These are phyloP conservation scores for Platyscapa corneri DNA, from an alignment of 1,140 invertebrate species.

Conservation along the genomic window DNA sequence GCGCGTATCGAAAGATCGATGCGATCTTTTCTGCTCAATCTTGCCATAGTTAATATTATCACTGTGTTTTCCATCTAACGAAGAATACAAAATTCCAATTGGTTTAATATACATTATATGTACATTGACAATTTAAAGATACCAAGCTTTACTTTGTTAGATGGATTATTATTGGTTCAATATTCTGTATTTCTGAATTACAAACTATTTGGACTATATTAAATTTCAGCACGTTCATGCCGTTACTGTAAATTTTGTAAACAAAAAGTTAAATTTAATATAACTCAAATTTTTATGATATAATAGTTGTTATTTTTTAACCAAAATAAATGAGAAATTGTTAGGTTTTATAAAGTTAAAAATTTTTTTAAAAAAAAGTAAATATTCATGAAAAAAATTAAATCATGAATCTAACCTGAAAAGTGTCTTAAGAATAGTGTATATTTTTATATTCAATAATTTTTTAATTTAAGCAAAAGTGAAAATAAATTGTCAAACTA, in stretches of 20 bases:
- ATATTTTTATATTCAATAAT: background rate
- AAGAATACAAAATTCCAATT: too few relatives aligned
- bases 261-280: slow-evolving; percentile 5
- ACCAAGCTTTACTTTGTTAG: too few relatives aligned
- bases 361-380: too few relatives aligned
- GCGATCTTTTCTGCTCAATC: too few relatives aligned
- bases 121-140: too few relatives aligned
- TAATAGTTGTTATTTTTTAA: background rate
- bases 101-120: too few relatives aligned
- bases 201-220: background rate
- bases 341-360: too few relatives aligned
- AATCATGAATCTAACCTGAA: slow-evolving; percentile 37
- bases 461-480: background rate
- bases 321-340: background rate
- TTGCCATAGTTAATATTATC: too few relatives aligned
- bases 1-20: too few relatives aligned
- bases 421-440: slow-evolving; percentile 8
- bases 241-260: background rate
- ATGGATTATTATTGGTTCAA: background rate
- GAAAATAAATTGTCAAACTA: background rate
- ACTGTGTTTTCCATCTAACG: too few relatives aligned
- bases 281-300: background rate
- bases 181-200: background rate
- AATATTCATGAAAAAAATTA: background rate
- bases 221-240: background rate